Evolutionary conservation across 2,888 invertebrate genomes (phyloP).

Genomic region (Conus canariensis): DNA sequence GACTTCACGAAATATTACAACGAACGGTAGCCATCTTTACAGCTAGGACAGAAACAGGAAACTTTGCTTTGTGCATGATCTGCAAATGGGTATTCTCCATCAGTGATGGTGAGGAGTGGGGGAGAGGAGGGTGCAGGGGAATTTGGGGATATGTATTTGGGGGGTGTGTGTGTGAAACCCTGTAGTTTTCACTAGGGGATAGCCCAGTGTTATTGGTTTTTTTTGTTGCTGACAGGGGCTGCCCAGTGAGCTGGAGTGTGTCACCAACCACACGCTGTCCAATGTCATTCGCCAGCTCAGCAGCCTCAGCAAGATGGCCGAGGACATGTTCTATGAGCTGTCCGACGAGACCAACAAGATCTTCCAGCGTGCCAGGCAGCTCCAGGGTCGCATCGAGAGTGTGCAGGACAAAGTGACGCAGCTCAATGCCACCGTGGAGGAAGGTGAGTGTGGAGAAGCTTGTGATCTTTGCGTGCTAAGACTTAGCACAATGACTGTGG

Average conservation of each 20-base stretch:
- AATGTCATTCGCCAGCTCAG: conserved; percentile 92
- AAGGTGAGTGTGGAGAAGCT: conserved; percentile 83
- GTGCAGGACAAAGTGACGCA: conserved; percentile 96
- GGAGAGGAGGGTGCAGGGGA: too few species aligned
- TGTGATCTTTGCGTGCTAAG: not conserved
- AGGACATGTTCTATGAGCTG: conserved; percentile 97
- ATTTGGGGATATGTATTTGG: too few species aligned
- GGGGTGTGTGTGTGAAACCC: too few species aligned
- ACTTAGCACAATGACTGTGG: too few species aligned
- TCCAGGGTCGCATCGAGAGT: conserved; percentile 94
- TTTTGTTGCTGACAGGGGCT: conserved; percentile 80
- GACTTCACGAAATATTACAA: too few species aligned
- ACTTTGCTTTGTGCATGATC: too few species aligned
- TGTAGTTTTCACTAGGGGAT: too few species aligned
- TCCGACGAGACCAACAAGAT: conserved; percentile 93
- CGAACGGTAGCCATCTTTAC: too few species aligned
- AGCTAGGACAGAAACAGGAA: too few species aligned
- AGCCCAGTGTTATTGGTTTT: not conserved
- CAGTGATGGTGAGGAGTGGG: too few species aligned
- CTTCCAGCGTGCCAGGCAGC: conserved; percentile 91
- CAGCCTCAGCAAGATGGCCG: conserved; percentile 95
- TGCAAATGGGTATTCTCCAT: too few species aligned
- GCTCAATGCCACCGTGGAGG: conserved; percentile 96
- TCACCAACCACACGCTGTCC: conserved; percentile 97
- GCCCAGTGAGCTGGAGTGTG: conserved; percentile 95